A percentile compares a stretch with the other conserved stretches of the same genome.
Conservation (phyloP, 1,140 invertebrate species). For the Bradysia coprophila region DNA sequence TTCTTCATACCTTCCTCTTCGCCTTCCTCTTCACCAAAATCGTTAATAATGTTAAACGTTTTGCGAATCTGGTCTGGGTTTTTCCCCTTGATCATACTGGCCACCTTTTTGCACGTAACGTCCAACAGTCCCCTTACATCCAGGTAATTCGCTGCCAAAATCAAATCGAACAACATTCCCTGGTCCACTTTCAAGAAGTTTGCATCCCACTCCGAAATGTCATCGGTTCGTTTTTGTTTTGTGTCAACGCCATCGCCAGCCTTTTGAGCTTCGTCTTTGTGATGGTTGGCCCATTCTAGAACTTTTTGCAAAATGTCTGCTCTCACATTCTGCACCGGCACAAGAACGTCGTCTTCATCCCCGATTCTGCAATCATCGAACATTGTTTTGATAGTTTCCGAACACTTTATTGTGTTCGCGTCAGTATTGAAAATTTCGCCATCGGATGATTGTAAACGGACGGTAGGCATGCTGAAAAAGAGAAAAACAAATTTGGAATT, state of each 20-base stretch:
- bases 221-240: conserved; percentile 93
- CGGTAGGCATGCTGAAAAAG: too few relatives aligned
- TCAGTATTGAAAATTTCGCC: conserved; percentile 91
- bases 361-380: conserved; percentile 87
- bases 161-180: neutral
- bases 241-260: conserved; percentile 89
- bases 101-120: neutral
- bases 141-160: too few relatives aligned
- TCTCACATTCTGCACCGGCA: conserved; percentile 92
- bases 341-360: conserved; percentile 49
- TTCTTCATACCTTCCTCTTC: conserved; percentile 90
- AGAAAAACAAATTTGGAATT: too few relatives aligned
- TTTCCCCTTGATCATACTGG: neutral
- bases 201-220: conserved; percentile 93
- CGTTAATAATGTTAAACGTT: neutral
- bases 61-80: neutral
- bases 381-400: conserved; percentile 95
- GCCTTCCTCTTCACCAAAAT: conserved; percentile 71
- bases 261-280: conserved; percentile 83
- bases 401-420: conserved; percentile 90
- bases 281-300: conserved; percentile 80
- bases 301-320: conserved; percentile 90
- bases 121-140: neutral
- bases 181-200: conserved; percentile 87
- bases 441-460: conserved; percentile 49